phyloP scores from a whole-genome alignment of 1,140 invertebrate genomes.

The Paralvinella palmiformis region DNA sequence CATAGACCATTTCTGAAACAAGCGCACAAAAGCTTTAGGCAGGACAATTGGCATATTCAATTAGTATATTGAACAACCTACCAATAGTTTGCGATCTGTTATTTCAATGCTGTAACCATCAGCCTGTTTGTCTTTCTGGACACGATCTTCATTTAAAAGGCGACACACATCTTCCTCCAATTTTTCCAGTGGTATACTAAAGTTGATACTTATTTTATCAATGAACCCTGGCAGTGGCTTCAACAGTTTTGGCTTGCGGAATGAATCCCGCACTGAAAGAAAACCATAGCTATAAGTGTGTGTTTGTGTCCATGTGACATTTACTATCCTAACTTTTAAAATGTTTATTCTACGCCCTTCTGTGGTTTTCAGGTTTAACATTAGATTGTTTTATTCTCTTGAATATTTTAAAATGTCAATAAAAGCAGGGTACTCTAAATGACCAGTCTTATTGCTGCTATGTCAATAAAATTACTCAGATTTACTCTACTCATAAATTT shows the following conservation, averaged over 20 bases:
- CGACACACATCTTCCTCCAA: constrained; percentile 44
- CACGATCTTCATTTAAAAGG: constrained; percentile 36
- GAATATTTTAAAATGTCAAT: too few species aligned
- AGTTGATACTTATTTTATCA: constrained; percentile 36
- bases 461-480: too few species aligned
- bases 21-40: too few species aligned
- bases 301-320: not conserved
- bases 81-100: constrained; percentile 5
- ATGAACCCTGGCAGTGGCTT: constrained; percentile 30
- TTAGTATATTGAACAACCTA: too few species aligned
- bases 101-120: constrained; percentile 19
- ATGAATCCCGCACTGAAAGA: constrained; percentile 24
- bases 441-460: too few species aligned
- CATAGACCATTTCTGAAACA: too few species aligned
- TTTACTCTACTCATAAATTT: too few species aligned
- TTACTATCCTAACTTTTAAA: not conserved
- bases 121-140: constrained; percentile 23
- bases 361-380: too few species aligned
- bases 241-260: constrained; percentile 37
- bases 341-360: too few species aligned
- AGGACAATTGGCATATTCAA: too few species aligned
- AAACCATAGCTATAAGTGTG: not conserved
- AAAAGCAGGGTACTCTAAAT: too few species aligned
- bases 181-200: constrained; percentile 41
- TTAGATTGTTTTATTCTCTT: too few species aligned